Base-by-base conservation (phyloP, 2,113 vertebrate species). In the Pantherophis guttatus region DNA sequence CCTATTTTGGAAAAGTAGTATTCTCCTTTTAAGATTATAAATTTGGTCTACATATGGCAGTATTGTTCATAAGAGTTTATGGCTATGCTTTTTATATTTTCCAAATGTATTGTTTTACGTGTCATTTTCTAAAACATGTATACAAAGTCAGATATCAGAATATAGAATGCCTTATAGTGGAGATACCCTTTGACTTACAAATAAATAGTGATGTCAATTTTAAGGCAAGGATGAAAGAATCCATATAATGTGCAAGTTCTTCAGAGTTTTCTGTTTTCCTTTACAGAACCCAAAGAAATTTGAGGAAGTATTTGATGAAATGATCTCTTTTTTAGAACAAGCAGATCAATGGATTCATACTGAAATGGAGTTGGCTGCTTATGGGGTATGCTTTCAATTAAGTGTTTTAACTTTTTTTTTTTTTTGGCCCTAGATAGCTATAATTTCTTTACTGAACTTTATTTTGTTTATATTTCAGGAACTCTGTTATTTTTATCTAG, bases 221-320 rank as follows among this genome's bases (percentile, higher is more conserved):
- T 39, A 87, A 86, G 5, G 90, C 94, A 90, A 94, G 70, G 8
- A 92, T 87, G 94, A 92, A 95, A 95, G 26, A 94, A 2, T 92
- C 48, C 95, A 33, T 93, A 87, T 2, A 54, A 44, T 26, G 39
- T 93, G 15, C 91, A 88, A 93, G 19, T 29, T 39, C 3, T 15
- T 12, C 75, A 44, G 75, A 81, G 15, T 81, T 81, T 81, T 86
- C 91, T 86, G 89, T 93, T 95, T 95, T 93, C 13, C 59, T 92
- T 90, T 93, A 53, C 97, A 99, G 99, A 99, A 98, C 97, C 99
- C 99, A 91, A 98, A 98, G 96, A 98, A 98, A 96, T 99, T 99
- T 96, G 99, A 99, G 96, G 99, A 99, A 86, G 98, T 98, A 94
- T 99, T 99, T 96, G 98, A 99, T 94, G 99, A 99, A 97, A 98